Conservation (phyloP, 2,888 invertebrate genomes). For the Corbicula japonica region DNA sequence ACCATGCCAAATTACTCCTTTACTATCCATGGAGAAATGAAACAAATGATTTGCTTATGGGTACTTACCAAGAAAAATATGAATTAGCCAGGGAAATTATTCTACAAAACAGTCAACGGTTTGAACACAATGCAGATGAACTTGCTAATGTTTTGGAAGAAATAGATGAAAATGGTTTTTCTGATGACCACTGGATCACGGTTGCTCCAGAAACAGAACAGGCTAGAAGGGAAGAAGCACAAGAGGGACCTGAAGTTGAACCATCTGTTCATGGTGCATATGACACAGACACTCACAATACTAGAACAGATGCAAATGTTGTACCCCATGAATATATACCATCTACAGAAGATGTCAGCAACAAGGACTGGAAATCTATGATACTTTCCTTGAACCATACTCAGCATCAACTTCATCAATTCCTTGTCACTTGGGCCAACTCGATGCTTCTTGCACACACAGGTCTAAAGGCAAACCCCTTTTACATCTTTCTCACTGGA, state of each 20-base stretch:
- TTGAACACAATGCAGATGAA: slow-evolving; percentile 45
- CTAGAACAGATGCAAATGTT: slow-evolving; percentile 21
- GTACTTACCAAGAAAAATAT: slow-evolving; percentile 42
- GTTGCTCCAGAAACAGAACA: slow-evolving; percentile 57
- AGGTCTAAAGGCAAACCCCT: slow-evolving; percentile 44
- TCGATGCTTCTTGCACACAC: slow-evolving; percentile 54
- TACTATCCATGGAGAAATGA: slow-evolving; percentile 63
- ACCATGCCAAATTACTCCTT: slow-evolving; percentile 49
- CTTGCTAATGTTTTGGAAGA: slow-evolving; percentile 44
- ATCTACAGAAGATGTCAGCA: slow-evolving; percentile 41
- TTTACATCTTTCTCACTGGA: slow-evolving; percentile 65
- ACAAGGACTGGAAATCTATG: slow-evolving; percentile 41
- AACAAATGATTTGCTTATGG: slow-evolving; percentile 21
- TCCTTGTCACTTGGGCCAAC: slow-evolving; percentile 54
- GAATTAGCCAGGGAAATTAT: slow-evolving; percentile 11
- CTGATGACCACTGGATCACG: slow-evolving; percentile 53
- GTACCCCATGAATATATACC: slow-evolving; percentile 38
- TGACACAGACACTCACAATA: slow-evolving; percentile 11
- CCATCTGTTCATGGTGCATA: slow-evolving; percentile 18
- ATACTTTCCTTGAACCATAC: slow-evolving; percentile 54
- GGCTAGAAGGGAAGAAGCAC: slow-evolving; percentile 36
- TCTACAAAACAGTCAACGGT: slow-evolving; percentile 25
- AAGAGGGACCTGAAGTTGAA: slow-evolving; percentile 33
- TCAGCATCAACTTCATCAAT: slow-evolving; percentile 57
- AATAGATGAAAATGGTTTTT: slow-evolving; percentile 46